These are phyloP conservation scores for Siderastrea siderea DNA, from an alignment of 92 coral and sea anemone genomes.

Conservation along the genomic window DNA sequence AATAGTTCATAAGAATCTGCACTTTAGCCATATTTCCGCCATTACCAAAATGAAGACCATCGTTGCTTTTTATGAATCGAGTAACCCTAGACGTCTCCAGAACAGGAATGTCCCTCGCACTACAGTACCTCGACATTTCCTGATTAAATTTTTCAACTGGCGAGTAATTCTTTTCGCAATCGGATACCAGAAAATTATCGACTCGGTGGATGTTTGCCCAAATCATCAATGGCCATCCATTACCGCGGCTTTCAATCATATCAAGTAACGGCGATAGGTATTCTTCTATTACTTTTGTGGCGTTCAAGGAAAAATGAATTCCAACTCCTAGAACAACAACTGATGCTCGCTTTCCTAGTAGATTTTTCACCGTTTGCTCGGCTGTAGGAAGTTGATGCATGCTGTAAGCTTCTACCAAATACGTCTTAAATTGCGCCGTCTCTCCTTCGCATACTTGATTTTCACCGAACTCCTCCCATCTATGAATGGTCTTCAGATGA, in stretches of 20 bases:
- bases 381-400: conserved; percentile 34
- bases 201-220: conserved; percentile 71
- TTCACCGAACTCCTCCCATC: conserved; percentile 60
- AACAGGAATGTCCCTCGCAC: conserved; percentile 43
- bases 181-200: conserved; percentile 72
- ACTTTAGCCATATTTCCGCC: conserved; percentile 75
- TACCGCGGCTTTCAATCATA: conserved; percentile 35
- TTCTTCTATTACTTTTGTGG: conserved; percentile 52
- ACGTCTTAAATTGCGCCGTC: conserved; percentile 44
- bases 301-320: conserved; percentile 57
- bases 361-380: conserved; percentile 26
- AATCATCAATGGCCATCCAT: conserved; percentile 71
- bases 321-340: conserved; percentile 69
- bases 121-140: conserved; percentile 64
- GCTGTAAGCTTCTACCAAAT: conserved; percentile 67
- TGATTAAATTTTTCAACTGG: conserved; percentile 50
- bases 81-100: conserved; percentile 62
- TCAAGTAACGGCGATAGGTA: conserved; percentile 70
- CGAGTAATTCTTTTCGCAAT: conserved; percentile 15
- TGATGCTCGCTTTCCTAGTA: conserved; percentile 62
- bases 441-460: conserved; percentile 63
- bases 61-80: conserved; percentile 61
- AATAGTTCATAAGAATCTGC: conserved; percentile 70
- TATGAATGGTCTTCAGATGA: conserved; percentile 40
- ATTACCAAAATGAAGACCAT: conserved; percentile 68